Percentiles rank a stretch among this genome's conserved stretches.
Evolutionary conservation across 30 jellyfish, hydroid and myxozoan species (phyloP).

Genomic region (Phacellophora camtschatica): DNA sequence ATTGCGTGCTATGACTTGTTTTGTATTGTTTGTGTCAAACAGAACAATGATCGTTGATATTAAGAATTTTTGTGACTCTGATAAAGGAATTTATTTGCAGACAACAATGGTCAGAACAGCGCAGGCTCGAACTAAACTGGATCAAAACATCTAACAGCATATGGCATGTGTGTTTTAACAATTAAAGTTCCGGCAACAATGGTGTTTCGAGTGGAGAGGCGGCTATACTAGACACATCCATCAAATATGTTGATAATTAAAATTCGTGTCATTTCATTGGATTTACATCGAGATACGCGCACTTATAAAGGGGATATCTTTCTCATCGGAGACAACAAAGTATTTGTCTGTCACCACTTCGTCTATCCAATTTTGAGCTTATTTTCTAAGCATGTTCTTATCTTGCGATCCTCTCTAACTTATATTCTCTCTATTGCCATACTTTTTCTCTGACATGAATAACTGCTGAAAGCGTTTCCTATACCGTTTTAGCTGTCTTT

Average conservation of each 20-base stretch:
- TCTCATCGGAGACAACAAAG: slow-evolving; percentile 52
- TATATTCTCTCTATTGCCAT: not conserved
- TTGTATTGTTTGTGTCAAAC: no score
- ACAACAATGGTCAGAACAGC: no score
- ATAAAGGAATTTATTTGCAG: no score
- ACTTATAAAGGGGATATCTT: not conserved
- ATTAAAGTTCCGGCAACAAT: not conserved
- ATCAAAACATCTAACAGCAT: no score
- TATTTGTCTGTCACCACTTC: slow-evolving; percentile 17
- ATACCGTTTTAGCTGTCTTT: not conserved
- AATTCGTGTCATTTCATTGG: slow-evolving; percentile 57
- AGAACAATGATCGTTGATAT: no score
- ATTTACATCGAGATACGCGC: not conserved
- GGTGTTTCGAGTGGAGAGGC: slow-evolving; percentile 10
- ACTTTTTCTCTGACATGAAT: not conserved
- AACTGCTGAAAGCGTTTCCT: slow-evolving; percentile 5
- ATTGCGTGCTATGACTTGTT: no score
- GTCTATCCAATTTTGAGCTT: slow-evolving; percentile 52
- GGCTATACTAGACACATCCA: slow-evolving; percentile 56
- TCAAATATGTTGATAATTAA: slow-evolving; percentile 38
- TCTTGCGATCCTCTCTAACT: slow-evolving; percentile 9
- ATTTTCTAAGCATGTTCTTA: slow-evolving; percentile 19
- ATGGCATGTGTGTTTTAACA: slow-evolving; percentile 17
- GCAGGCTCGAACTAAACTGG: no score
- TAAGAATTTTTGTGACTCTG: no score